Evolutionary conservation across 2,113 vertebrate species (phyloP).

Genomic region (Pachycephala philippinensis): DNA sequence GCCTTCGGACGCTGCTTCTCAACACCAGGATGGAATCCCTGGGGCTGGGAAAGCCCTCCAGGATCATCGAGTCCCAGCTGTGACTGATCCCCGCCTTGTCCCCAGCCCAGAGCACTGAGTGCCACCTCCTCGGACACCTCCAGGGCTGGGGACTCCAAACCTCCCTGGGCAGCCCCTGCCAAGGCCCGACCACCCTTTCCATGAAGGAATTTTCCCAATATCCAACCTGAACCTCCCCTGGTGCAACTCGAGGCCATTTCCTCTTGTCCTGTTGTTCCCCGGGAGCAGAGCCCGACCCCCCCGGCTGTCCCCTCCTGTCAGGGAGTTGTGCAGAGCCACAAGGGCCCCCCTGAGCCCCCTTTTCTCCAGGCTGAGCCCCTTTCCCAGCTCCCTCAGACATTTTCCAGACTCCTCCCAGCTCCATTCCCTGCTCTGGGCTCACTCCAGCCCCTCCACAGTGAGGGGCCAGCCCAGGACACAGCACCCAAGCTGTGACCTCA

Average conservation of each 20-base stretch:
- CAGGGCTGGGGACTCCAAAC: not conserved
- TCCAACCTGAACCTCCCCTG: not conserved
- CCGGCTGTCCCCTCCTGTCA: not conserved
- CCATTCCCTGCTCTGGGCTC: not conserved
- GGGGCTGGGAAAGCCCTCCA: not conserved
- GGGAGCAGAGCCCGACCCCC: not conserved
- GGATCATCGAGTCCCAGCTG: rapidly evolving
- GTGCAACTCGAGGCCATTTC: rapidly evolving
- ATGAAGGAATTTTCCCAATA: not conserved
- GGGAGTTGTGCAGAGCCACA: not conserved
- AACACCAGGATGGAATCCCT: rapidly evolving
- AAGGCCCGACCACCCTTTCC: rapidly evolving
- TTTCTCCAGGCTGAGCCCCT: not conserved
- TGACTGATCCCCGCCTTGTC: not conserved
- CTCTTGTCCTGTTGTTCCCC: not conserved
- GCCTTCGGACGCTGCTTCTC: not conserved
- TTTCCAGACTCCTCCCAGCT: not conserved
- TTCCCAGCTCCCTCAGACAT: not conserved
- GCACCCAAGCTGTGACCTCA: not conserved
- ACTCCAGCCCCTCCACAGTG: not conserved
- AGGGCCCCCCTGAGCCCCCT: too few species aligned
- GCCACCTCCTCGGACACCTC: not conserved
- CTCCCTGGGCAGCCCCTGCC: not conserved
- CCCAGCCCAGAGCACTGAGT: not conserved
- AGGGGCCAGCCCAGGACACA: not conserved